phyloP scores from a whole-genome alignment of 1,140 invertebrate genomes.

The Elymnias hypermnestra region DNA sequence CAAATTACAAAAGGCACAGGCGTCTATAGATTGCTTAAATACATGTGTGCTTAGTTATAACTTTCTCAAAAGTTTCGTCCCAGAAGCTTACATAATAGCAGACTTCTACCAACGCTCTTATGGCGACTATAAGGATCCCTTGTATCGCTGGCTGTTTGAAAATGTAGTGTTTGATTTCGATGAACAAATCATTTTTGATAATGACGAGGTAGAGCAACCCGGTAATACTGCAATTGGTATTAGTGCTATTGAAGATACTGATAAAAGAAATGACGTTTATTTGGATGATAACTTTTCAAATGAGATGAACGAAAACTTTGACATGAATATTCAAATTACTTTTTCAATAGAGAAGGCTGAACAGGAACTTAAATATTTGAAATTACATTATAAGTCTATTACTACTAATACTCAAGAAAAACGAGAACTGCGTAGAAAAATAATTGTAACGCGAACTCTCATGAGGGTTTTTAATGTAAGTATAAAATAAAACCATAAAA shows the following conservation, averaged over 20 bases:
- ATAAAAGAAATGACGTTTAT: conserved; percentile 22
- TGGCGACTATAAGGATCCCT: conserved; percentile 22
- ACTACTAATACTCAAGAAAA: not conserved
- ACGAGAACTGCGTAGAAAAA: conserved; percentile 1
- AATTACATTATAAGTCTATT: not conserved
- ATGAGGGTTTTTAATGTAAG: conserved; percentile 17
- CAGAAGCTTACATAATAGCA: conserved; percentile 13
- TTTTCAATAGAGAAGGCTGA: conserved; percentile 26
- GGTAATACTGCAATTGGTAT: not conserved
- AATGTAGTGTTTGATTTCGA: conserved; percentile 22
- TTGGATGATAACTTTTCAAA: conserved; percentile 32
- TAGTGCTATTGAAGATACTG: conserved; percentile 21
- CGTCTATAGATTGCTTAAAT: conserved; percentile 28
- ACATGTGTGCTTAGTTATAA: conserved; percentile 29
- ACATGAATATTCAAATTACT: conserved; percentile 7
- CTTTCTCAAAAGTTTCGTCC: conserved; percentile 19
- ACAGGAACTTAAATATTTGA: conserved; percentile 1
- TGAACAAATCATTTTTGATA: conserved; percentile 13
- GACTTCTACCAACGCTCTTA: conserved; percentile 17
- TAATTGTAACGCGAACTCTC: conserved; percentile 4
- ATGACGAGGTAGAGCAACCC: conserved; percentile 8
- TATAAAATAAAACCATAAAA: not conserved
- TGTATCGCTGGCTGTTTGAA: conserved; percentile 48
- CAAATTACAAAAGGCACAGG: conserved; percentile 26
- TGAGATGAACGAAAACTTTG: not conserved